A percentile compares a stretch with the other conserved stretches of the same genome.
These are phyloP conservation scores for Neoaliturus tenellus DNA, from an alignment of 2,888 invertebrate species.

Conservation along the genomic window DNA sequence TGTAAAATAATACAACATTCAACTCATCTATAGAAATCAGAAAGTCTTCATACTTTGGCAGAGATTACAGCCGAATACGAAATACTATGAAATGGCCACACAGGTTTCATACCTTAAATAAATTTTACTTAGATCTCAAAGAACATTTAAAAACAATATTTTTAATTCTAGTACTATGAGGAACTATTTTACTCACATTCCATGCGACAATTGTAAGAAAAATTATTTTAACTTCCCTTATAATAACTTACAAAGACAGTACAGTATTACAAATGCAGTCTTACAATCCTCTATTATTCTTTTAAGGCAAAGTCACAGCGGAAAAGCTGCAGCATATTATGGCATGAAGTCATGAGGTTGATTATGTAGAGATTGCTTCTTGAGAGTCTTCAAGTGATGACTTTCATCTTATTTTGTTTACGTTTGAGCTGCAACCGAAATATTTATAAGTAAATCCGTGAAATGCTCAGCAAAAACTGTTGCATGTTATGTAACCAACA, in stretches of 20 bases:
- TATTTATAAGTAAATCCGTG: background rate
- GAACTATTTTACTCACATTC: background rate
- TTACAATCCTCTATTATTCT: background rate
- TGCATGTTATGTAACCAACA: no score
- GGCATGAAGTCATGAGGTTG: background rate
- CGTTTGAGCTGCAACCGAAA: background rate
- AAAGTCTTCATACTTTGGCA: no score
- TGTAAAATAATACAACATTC: no score
- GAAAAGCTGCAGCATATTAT: background rate
- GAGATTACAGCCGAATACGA: no score
- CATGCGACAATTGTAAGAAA: background rate
- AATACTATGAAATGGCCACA: no score
- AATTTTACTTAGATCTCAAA: background rate
- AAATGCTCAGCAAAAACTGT: no score
- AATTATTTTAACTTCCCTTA: background rate
- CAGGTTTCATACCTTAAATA: no score
- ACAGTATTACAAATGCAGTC: slow-evolving; percentile 9
- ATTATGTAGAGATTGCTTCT: background rate
- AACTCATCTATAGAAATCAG: no score
- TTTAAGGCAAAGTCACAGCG: slow-evolving; percentile 11
- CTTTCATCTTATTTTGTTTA: background rate
- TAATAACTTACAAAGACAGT: background rate
- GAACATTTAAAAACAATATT: background rate
- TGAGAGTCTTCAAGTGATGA: background rate
- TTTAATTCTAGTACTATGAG: background rate